phyloP scores from a whole-genome alignment of 2,113 vertebrate genomes.

The Rhynchopsitta pachyrhyncha region DNA sequence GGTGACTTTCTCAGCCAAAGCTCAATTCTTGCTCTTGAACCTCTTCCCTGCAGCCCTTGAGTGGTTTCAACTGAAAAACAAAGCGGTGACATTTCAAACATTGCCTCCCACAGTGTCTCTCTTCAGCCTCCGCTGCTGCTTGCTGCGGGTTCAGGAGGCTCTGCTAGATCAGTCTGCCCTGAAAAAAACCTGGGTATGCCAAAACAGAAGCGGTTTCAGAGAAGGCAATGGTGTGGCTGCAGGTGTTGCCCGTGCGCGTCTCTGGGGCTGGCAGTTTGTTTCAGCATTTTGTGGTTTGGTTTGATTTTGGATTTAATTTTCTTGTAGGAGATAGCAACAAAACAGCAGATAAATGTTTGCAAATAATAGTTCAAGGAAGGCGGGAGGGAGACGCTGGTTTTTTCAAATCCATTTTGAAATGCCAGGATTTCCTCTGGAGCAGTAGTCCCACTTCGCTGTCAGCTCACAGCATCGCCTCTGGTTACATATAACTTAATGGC shows the following conservation, averaged over 20 bases:
- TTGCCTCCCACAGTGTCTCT: conserved; percentile 26
- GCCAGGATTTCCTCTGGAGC: not conserved
- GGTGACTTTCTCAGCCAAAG: not conserved
- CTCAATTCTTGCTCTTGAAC: not conserved
- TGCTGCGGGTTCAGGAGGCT: not conserved
- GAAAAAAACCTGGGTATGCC: not conserved
- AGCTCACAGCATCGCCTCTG: not conserved
- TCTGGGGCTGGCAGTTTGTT: not conserved
- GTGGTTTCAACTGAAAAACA: conserved; percentile 9
- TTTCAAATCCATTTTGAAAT: not conserved
- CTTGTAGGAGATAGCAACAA: not conserved
- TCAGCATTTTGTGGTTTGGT: conserved; percentile 17
- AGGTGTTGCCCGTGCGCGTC: not conserved
- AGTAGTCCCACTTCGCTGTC: not conserved
- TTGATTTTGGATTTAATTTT: conserved; percentile 2
- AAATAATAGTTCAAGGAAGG: not conserved
- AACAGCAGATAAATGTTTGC: conserved; percentile 11
- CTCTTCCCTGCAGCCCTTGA: not conserved
- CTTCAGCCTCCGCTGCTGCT: not conserved
- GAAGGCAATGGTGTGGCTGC: conserved; percentile 20
- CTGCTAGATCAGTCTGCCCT: conserved; percentile 9
- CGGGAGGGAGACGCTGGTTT: not conserved
- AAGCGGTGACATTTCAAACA: not conserved
- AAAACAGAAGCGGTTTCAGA: conserved; percentile 36
- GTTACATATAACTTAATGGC: not conserved